These are phyloP conservation scores for Drosophila rellima DNA, from an alignment of 2,888 invertebrate genomes.

Conservation along the genomic window DNA sequence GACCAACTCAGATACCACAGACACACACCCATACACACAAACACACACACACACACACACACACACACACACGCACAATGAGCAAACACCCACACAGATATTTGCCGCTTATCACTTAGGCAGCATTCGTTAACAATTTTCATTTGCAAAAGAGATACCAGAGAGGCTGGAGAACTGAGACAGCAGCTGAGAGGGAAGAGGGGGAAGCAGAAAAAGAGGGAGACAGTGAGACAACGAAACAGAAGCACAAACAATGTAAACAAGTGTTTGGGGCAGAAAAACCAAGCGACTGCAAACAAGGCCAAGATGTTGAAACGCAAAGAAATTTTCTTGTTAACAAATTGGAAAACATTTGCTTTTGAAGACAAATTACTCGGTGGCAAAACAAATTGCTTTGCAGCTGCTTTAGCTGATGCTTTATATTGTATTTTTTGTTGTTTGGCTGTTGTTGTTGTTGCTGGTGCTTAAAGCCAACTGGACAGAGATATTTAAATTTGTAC, in stretches of 20 bases:
- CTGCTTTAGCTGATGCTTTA: slow-evolving; percentile 18
- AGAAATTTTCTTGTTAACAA: slow-evolving; percentile 81
- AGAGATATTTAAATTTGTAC: slow-evolving; percentile 48
- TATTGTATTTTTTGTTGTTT: neutral
- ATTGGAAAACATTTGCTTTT: slow-evolving; percentile 81
- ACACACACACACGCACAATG: too few relatives aligned
- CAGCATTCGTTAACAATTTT: slow-evolving; percentile 72
- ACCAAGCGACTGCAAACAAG: slow-evolving; percentile 67
- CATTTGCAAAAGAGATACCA: slow-evolving; percentile 60
- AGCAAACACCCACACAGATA: slow-evolving; percentile 39
- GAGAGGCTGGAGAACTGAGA: too few relatives aligned
- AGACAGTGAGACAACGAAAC: slow-evolving; percentile 25
- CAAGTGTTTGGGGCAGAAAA: slow-evolving; percentile 58
- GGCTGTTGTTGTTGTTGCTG: neutral
- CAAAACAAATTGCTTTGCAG: slow-evolving; percentile 78
- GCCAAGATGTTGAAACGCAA: slow-evolving; percentile 61
- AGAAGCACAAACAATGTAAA: slow-evolving; percentile 69
- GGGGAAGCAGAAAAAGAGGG: neutral
- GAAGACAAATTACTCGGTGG: slow-evolving; percentile 81
- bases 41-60: slow-evolving; percentile 9
- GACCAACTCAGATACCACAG: slow-evolving; percentile 30
- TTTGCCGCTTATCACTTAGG: slow-evolving; percentile 68
- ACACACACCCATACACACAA: neutral
- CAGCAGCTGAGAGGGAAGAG: neutral
- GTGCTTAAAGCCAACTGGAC: slow-evolving; percentile 30